Percentiles rank a stretch among this genome's conserved stretches.
These are phyloP conservation scores for Drosophila setosimentum DNA, from an alignment of 2,888 invertebrate species.

Conservation along the genomic window DNA sequence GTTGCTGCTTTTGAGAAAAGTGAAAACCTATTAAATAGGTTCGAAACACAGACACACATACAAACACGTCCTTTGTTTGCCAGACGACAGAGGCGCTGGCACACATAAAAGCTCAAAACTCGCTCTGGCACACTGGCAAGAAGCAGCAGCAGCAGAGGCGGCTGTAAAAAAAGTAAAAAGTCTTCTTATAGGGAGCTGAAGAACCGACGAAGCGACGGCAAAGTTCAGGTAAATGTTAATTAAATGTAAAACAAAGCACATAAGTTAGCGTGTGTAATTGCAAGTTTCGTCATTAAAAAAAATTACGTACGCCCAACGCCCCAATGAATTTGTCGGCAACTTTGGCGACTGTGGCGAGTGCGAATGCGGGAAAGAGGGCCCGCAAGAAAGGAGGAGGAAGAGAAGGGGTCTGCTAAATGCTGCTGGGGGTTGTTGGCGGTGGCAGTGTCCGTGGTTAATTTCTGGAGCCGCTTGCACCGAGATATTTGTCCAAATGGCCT, in stretches of 20 bases:
- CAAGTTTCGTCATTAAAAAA: constrained; percentile 10
- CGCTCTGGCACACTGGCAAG: constrained; percentile 58
- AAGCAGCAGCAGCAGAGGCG: constrained; percentile 57
- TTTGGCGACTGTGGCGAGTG: not conserved
- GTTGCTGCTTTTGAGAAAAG: constrained; percentile 46
- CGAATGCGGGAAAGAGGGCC: not conserved
- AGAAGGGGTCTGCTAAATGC: not conserved
- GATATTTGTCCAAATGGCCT: constrained; percentile 28
- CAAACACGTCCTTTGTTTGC: constrained; percentile 13
- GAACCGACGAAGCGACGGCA: constrained; percentile 18
- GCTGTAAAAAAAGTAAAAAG: constrained; percentile 46
- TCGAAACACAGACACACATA: constrained; percentile 19
- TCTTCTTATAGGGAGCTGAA: constrained; percentile 30
- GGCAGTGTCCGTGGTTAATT: constrained; percentile 23
- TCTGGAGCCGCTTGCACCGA: constrained; percentile 39
- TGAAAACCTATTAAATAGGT: constrained; percentile 52
- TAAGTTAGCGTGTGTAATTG: constrained; percentile 18
- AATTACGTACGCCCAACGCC: not conserved
- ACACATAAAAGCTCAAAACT: constrained; percentile 57
- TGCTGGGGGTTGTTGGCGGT: constrained; percentile 15
- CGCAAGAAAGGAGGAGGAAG: not conserved
- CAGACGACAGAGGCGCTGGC: constrained; percentile 17
- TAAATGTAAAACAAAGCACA: constrained; percentile 28
- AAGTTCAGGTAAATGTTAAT: constrained; percentile 52
- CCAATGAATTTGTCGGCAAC: constrained; percentile 41